A percentile compares a stretch with the other conserved stretches of the same genome.
Conservation (phyloP, 2,113 vertebrate genomes). For the Labrus mixtus region DNA sequence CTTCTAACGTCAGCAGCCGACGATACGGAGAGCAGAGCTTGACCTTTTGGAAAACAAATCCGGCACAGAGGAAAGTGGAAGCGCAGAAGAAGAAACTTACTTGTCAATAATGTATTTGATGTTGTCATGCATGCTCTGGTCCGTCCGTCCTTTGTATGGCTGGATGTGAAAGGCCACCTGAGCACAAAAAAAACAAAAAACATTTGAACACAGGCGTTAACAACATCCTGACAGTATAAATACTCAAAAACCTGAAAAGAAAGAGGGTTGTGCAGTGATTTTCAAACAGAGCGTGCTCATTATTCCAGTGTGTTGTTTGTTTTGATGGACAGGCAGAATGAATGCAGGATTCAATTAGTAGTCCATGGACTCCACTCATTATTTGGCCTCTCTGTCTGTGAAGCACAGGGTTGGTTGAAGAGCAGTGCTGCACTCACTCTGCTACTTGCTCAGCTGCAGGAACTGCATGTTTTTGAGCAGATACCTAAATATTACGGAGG, state of each 20-base stretch:
- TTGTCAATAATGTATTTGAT: constrained; percentile 92
- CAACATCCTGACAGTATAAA: background rate
- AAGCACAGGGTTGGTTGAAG: too few species aligned
- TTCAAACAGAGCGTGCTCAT: background rate
- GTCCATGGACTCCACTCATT: background rate
- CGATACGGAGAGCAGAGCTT: constrained; percentile 18
- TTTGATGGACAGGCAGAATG: background rate
- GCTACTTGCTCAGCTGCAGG: too few species aligned
- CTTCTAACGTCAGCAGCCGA: constrained; percentile 10
- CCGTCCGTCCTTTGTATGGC: constrained; percentile 90
- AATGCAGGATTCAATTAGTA: constrained; percentile 1
- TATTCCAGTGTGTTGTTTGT: constrained; percentile 2
- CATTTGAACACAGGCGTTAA: background rate
- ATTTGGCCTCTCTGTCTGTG: constrained; percentile 8
- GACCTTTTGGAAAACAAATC: background rate
- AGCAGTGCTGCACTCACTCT: too few species aligned
- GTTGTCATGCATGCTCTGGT: constrained; percentile 89
- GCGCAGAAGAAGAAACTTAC: constrained; percentile 75
- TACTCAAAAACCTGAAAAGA: constrained; percentile 21
- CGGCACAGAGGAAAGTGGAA: background rate
- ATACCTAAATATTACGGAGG: too few species aligned
- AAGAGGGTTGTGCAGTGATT: constrained; percentile 1
- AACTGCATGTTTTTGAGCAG: too few species aligned
- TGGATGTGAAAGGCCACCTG: constrained; percentile 94
- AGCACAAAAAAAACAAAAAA: constrained; percentile 44